Evolutionary conservation across 1,140 invertebrate genomes (phyloP).

Genomic region (Oryctes rhinoceros): DNA sequence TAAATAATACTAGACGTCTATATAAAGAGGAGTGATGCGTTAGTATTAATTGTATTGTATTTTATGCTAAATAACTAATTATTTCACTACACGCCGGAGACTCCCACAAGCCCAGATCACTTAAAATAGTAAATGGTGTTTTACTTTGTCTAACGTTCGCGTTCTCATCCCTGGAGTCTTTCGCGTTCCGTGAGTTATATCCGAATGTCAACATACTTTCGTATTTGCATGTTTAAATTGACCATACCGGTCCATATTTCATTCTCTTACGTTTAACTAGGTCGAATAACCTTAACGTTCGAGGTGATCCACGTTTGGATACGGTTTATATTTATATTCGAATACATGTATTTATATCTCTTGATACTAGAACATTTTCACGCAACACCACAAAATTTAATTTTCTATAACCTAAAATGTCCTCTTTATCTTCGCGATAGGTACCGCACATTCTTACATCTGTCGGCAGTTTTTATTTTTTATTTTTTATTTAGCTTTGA

Average conservation of each 20-base stretch:
- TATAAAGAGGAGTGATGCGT: conserved; percentile 22
- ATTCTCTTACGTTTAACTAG: background rate
- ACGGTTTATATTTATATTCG: background rate
- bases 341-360: background rate
- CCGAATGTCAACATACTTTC: conserved; percentile 37
- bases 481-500: too few relatives aligned
- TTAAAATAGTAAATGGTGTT: conserved; percentile 53
- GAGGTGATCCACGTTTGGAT: background rate
- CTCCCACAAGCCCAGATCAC: conserved; percentile 49
- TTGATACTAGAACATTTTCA: too few relatives aligned
- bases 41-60: conserved; percentile 52
- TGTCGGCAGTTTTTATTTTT: too few relatives aligned
- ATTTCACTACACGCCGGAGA: conserved; percentile 49
- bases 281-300: background rate
- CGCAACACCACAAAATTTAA: too few relatives aligned
- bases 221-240: conserved; percentile 40
- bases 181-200: conserved; percentile 41
- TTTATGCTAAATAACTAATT: conserved; percentile 56
- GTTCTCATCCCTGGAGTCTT: conserved; percentile 32
- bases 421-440: too few relatives aligned
- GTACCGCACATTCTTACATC: too few relatives aligned
- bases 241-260: conserved; percentile 17
- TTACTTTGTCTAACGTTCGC: conserved; percentile 46
- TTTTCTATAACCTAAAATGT: too few relatives aligned
- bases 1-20: background rate